Evolutionary conservation across 2,888 invertebrate genomes (phyloP), one percentile per base, ranked within the genome.

Genomic region (Camponotus fellah): DNA sequence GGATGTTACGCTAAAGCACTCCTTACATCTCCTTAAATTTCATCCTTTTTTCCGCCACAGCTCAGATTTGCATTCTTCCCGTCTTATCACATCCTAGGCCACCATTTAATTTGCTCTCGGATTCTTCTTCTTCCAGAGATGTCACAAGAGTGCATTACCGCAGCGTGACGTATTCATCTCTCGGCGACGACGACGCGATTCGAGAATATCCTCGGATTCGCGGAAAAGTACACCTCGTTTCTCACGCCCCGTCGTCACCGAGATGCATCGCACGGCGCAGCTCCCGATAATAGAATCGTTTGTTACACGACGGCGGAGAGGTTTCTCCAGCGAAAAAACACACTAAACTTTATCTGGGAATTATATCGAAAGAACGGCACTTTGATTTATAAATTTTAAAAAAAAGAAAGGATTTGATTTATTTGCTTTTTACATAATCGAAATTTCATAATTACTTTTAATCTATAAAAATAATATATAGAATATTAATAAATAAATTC

Each of bases 241-340:
- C 60, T 79, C 79, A 79, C 58, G 21, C 4, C 12, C 34, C 6
- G 58, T 79, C 79, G 71, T 79, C 79, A 60, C 32, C 43, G 60
- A 62, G 71, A 79, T 79, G 60, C 79, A 79, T 79, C 46, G 71
- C 71, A 10, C 40, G 9, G 12, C 32, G 72, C 46, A 32, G 26
- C 46, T 8, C 26, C 26, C 60, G 71, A 71, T 79, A 71, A 79
- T 71, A 79, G 79, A 71, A 79, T 79, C 79, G 71, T 79, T 79
- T 79, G 60, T 79, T 79, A 71, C 46, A 60, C 40, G 43, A 40
- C 53, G 68, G 46, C 34, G 14, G 12, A 46, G 60, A 79, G 17
- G 8, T 46, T 60, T 43, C 56, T 43, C 14, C 40, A n/a, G 43
- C 4, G 43, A 14, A 76, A 68, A 56, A 68, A 9, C n/a, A 4